Conservation (phyloP, 2,113 vertebrate genomes). For the Corapipo altera region DNA sequence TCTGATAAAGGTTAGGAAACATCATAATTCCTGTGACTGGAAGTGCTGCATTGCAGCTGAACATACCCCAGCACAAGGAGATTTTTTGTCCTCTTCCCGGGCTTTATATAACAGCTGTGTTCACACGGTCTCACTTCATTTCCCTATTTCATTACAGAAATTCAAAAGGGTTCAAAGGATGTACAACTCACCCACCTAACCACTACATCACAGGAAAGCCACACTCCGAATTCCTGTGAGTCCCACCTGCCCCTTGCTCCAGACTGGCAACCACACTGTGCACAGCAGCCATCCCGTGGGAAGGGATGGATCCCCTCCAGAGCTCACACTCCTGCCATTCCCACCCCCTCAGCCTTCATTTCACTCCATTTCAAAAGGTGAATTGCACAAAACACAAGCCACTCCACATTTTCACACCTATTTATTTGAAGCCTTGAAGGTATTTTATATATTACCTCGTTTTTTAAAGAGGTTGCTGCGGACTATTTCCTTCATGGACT, state of each 20-base stretch:
- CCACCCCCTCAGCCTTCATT: not conserved
- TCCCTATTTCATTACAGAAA: not conserved
- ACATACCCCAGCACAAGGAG: not conserved
- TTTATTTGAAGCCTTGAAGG: not conserved
- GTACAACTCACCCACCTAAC: not conserved
- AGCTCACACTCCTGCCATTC: not conserved
- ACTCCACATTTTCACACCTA: not conserved
- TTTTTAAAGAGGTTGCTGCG: slow-evolving; percentile 89
- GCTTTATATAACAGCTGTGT: not conserved
- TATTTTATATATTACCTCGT: slow-evolving; percentile 80
- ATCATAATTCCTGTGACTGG: fast-evolving
- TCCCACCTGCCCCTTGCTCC: not conserved
- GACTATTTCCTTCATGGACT: slow-evolving; percentile 96
- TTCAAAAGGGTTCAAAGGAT: not conserved
- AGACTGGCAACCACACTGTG: not conserved
- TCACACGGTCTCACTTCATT: not conserved
- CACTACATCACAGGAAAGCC: not conserved
- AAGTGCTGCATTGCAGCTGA: not conserved
- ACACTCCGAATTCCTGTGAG: not conserved
- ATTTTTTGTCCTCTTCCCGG: not conserved
- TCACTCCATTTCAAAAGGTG: not conserved
- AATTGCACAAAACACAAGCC: not conserved
- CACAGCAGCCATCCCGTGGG: not conserved
- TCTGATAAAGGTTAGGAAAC: not conserved
- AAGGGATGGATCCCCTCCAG: not conserved